Evolutionary conservation across 35 echinoderm and acorn worm genomes (phyloP).

Genomic region (Stichopus chloronotus): DNA sequence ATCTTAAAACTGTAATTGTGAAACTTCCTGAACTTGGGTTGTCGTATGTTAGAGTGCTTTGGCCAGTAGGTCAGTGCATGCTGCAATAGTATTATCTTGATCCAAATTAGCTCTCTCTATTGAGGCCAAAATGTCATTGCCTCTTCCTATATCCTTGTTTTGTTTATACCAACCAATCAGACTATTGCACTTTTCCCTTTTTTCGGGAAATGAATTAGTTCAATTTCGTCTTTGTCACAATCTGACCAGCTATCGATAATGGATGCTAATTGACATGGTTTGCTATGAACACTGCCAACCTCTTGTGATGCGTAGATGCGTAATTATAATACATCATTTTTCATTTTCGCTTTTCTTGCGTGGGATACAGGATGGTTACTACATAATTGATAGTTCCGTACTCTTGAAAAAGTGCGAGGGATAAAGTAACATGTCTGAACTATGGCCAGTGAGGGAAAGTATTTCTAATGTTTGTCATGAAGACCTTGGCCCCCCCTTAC

Average conservation of each 20-base stretch:
- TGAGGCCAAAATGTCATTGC: neutral
- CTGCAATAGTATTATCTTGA: neutral
- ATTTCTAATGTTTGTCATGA: neutral
- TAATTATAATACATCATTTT: too few relatives aligned
- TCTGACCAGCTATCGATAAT: too few relatives aligned
- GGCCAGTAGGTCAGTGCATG: neutral
- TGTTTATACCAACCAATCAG: neutral
- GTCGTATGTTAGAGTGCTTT: neutral
- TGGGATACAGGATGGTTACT: too few relatives aligned
- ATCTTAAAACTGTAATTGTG: neutral
- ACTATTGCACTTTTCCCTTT: neutral
- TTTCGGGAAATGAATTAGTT: neutral
- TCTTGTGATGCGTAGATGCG: too few relatives aligned
- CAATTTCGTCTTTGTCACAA: neutral
- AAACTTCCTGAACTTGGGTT: neutral
- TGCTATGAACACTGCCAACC: too few relatives aligned
- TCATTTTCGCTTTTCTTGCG: too few relatives aligned
- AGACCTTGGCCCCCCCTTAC: too few relatives aligned
- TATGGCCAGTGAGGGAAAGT: neutral
- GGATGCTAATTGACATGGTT: too few relatives aligned
- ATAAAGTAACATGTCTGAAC: too few relatives aligned
- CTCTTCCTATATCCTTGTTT: neutral
- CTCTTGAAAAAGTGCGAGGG: too few relatives aligned
- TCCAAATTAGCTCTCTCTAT: neutral
- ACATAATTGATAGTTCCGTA: too few relatives aligned